Evolutionary conservation across 1,140 invertebrate species (phyloP).

Genomic region (Ceratitis capitata): DNA sequence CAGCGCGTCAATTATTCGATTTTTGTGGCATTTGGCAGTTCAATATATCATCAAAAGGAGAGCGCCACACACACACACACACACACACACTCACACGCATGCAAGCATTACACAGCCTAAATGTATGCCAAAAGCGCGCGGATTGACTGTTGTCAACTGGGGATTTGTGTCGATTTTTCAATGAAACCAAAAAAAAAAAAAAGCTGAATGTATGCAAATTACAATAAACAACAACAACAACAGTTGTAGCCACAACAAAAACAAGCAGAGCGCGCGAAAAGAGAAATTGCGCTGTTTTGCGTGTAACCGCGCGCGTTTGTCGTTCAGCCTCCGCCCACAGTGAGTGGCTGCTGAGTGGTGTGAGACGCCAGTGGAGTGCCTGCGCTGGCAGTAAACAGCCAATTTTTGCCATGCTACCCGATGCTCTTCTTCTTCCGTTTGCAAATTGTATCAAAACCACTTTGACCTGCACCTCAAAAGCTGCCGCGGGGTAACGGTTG

Average conservation of each 20-base stretch:
- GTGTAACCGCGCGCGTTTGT: conserved; percentile 64
- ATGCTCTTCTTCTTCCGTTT: too few species aligned
- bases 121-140: conserved; percentile 41
- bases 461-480: neutral
- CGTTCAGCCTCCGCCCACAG: conserved; percentile 48
- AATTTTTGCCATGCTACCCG: neutral
- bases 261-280: neutral
- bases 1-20: conserved; percentile 36
- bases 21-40: conserved; percentile 47
- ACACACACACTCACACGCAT: neutral
- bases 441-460: neutral
- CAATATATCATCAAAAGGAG: conserved; percentile 56
- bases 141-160: conserved; percentile 64
- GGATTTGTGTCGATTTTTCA: conserved; percentile 64
- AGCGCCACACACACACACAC: neutral
- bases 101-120: too few species aligned
- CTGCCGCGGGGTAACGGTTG: conserved; percentile 3
- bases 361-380: neutral
- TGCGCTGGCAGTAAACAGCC: neutral
- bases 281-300: conserved; percentile 64
- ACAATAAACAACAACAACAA: neutral
- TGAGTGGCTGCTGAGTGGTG: neutral
- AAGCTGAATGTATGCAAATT: neutral
- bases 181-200: conserved; percentile 39
- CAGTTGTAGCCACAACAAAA: neutral